A percentile compares a stretch with the other conserved stretches of the same genome.
Evolutionary conservation across 2,797 vertebrate genomes (phyloP).

Genomic region (Argyrosomus regius): DNA sequence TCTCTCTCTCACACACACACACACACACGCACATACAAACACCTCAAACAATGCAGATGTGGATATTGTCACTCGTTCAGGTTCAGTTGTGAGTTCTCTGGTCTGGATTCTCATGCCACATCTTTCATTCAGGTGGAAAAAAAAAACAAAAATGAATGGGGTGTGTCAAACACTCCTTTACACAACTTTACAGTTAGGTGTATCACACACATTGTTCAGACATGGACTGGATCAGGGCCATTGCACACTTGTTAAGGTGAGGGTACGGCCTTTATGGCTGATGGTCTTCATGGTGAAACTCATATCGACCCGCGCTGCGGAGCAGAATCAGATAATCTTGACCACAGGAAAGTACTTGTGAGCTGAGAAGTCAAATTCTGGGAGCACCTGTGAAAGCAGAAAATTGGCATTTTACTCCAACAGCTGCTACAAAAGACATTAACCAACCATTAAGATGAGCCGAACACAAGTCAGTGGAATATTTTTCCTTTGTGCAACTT

Average conservation of each 20-base stretch:
- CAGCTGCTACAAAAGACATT: background rate
- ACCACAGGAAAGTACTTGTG: conserved; percentile 99
- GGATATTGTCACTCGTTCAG: conserved; percentile 44
- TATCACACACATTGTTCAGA: conserved; percentile 33
- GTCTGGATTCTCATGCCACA: conserved; percentile 29
- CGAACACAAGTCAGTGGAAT: background rate
- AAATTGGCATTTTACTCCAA: background rate
- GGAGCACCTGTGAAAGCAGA: conserved; percentile 88
- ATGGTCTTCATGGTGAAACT: background rate
- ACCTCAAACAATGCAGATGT: conserved; percentile 24
- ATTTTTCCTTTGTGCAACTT: background rate
- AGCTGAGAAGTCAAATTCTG: conserved; percentile 98
- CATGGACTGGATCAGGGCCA: conserved; percentile 32
- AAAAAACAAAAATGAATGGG: background rate
- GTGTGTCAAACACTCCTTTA: conserved; percentile 44
- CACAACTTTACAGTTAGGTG: conserved; percentile 21
- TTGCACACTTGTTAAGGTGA: conserved; percentile 42
- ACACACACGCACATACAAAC: background rate
- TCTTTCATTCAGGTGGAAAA: conserved; percentile 31
- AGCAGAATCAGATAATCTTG: conserved; percentile 89
- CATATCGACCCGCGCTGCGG: background rate
- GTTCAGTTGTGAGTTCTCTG: conserved; percentile 48
- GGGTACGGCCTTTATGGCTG: conserved; percentile 13
- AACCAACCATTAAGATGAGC: background rate
- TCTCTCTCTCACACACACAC: background rate